phyloP scores from a whole-genome alignment of 2,797 vertebrate genomes.

The Podarcis lilfordi region DNA sequence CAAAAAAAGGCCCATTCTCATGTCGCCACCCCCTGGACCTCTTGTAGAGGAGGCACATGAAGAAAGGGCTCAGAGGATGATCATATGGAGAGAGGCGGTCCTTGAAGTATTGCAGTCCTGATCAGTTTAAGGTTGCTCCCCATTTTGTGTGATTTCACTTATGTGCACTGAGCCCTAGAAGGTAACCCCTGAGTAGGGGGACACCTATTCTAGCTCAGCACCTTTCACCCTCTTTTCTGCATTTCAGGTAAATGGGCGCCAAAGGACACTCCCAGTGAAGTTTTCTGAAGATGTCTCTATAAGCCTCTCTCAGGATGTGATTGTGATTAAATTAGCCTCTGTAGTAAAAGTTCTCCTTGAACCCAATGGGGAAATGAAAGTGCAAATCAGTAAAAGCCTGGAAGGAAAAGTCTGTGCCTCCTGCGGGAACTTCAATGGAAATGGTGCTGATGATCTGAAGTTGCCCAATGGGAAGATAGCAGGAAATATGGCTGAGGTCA shows the following conservation, averaged over 20 bases:
- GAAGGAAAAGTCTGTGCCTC: slow-evolving; percentile 63
- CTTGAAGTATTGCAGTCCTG: no score
- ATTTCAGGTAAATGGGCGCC: slow-evolving; percentile 47
- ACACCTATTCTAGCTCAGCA: neutral
- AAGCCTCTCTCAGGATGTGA: slow-evolving; percentile 6
- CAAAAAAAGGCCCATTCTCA: no score
- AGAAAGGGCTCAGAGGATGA: no score
- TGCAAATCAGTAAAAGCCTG: slow-evolving; percentile 42
- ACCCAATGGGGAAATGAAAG: slow-evolving; percentile 54
- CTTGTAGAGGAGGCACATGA: no score
- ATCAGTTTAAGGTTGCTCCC: no score
- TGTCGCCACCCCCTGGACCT: no score
- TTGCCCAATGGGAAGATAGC: slow-evolving; percentile 45
- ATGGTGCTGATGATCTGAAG: slow-evolving; percentile 69
- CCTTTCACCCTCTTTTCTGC: neutral
- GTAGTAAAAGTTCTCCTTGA: slow-evolving; percentile 64
- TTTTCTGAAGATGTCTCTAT: slow-evolving; percentile 66
- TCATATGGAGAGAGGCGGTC: no score
- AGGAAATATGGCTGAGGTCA: slow-evolving; percentile 3
- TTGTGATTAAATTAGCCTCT: neutral
- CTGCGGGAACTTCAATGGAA: slow-evolving; percentile 73
- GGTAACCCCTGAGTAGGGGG: no score
- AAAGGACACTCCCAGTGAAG: slow-evolving; percentile 67
- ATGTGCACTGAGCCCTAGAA: no score
- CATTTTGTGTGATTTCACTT: no score